These are phyloP conservation scores for Lepidocyrtinus sp. DNA, from an alignment of 2,888 invertebrate species.

Conservation along the genomic window DNA sequence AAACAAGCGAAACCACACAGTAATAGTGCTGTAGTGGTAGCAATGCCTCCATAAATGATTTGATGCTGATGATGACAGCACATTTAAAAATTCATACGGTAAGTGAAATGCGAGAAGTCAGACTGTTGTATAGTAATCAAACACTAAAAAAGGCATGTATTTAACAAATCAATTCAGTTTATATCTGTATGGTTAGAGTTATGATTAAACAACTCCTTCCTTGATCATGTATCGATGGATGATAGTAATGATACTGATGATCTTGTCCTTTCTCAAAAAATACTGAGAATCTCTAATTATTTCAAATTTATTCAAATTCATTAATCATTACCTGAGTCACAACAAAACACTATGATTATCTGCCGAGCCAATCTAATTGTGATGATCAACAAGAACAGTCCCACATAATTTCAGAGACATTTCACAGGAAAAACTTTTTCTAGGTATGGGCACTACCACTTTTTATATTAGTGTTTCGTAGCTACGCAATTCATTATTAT, in stretches of 20 bases:
- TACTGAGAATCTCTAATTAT: constrained; percentile 20
- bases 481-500: not conserved
- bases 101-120: not conserved
- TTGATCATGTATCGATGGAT: not conserved
- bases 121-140: constrained; percentile 38
- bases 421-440: not conserved
- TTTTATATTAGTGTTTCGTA: not conserved
- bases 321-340: constrained; percentile 42
- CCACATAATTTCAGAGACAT: constrained; percentile 8
- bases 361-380: constrained; percentile 42
- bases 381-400: constrained; percentile 38
- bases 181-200: constrained; percentile 1
- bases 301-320: constrained; percentile 55
- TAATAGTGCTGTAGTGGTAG: not conserved
- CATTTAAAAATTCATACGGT: constrained; percentile 1
- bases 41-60: not conserved
- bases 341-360: constrained; percentile 39
- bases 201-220: not conserved
- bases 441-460: not conserved
- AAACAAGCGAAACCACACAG: constrained; percentile 30
- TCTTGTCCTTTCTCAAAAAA: constrained; percentile 21
- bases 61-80: constrained; percentile 4
- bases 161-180: constrained; percentile 30
- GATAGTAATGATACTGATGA: not conserved
- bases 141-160: constrained; percentile 35